These are phyloP conservation scores for Leptarthrus brevirostris DNA, from an alignment of 2,888 invertebrate genomes.

Conservation along the genomic window DNA sequence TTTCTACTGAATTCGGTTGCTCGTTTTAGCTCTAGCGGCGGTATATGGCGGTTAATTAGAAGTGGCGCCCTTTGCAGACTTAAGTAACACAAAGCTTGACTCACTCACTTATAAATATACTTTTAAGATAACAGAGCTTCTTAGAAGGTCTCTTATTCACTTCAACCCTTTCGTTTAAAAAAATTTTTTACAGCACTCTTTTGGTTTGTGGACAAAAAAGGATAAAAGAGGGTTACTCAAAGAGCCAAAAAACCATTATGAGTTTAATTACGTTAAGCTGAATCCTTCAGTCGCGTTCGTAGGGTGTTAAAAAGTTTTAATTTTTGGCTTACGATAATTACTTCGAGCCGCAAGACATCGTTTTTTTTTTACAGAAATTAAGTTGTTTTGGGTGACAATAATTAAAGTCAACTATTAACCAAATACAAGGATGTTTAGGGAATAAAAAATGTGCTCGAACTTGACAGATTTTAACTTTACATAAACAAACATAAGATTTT, in stretches of 20 bases:
- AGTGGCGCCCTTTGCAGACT: constrained; percentile 5
- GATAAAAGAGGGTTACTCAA: constrained; percentile 32
- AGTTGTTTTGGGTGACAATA: too few relatives aligned
- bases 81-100: constrained; percentile 33
- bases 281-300: constrained; percentile 9
- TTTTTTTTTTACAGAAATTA: not conserved
- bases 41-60: constrained; percentile 31
- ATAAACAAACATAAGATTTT: too few relatives aligned
- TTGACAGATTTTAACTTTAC: too few relatives aligned
- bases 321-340: constrained; percentile 40
- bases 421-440: too few relatives aligned
- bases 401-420: too few relatives aligned
- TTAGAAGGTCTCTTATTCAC: constrained; percentile 26
- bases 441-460: too few relatives aligned
- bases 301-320: constrained; percentile 34
- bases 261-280: constrained; percentile 39
- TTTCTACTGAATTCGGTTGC: constrained; percentile 7
- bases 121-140: constrained; percentile 25
- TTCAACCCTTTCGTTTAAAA: constrained; percentile 14
- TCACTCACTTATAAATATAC: constrained; percentile 36
- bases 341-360: constrained; percentile 6
- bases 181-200: constrained; percentile 20
- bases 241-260: constrained; percentile 31
- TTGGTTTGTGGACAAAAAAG: constrained; percentile 34
- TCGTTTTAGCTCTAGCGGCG: not conserved